Percentiles rank a stretch among this genome's conserved stretches.
Evolutionary conservation across 2,797 vertebrate genomes (phyloP).

Genomic region (Xerus rutilus): DNA sequence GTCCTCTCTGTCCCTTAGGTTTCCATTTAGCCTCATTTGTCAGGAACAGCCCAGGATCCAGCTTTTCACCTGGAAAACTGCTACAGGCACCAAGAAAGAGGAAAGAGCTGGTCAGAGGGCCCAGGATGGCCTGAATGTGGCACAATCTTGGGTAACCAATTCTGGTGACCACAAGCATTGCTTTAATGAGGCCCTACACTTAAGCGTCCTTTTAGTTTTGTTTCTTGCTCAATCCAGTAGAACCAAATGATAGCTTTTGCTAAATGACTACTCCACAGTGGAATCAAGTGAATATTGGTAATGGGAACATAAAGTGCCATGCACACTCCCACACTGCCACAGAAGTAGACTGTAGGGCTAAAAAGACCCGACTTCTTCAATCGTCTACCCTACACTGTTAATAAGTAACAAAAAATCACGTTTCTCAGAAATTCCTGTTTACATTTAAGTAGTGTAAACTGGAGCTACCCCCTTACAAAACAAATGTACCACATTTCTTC

Average conservation of each 20-base stretch:
- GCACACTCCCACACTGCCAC: not conserved
- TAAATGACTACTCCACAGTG: not conserved
- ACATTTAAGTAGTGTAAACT: not conserved
- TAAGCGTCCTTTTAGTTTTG: slow-evolving; percentile 3
- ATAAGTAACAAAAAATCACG: not conserved
- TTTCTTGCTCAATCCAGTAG: not conserved
- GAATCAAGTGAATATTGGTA: not conserved
- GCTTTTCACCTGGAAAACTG: not conserved
- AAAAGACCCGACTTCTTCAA: not conserved
- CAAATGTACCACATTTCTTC: not conserved
- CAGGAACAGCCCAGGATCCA: not conserved
- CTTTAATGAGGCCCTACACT: not conserved
- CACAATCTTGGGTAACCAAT: no score
- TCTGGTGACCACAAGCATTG: not conserved
- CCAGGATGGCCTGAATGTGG: not conserved
- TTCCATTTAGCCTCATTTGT: not conserved
- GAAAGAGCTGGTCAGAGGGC: not conserved
- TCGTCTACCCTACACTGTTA: not conserved
- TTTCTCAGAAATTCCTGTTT: slow-evolving; percentile 5
- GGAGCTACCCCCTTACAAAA: not conserved
- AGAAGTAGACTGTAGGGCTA: not conserved
- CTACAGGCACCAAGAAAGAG: not conserved
- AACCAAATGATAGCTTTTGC: not conserved
- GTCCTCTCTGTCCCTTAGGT: not conserved
- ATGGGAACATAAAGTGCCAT: not conserved